Percentiles rank a stretch among this genome's conserved stretches.
Conservation (phyloP, 30 jellyfish, hydroid and myxozoan genomes). For the Aurelia aurita region DNA sequence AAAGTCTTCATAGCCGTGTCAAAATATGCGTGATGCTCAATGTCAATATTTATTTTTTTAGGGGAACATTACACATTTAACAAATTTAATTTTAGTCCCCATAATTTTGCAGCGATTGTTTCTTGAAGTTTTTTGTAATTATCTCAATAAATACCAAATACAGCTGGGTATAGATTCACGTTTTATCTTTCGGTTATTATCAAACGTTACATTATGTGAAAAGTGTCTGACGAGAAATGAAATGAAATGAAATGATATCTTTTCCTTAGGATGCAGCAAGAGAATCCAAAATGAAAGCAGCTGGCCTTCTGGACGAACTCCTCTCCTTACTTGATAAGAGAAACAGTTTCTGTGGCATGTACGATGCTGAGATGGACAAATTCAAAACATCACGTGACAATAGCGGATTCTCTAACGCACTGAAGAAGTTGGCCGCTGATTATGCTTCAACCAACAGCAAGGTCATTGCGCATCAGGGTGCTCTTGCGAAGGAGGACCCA, state of each 20-base stretch:
- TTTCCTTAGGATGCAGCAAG: conserved; percentile 82
- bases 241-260: background rate
- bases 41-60: too few relatives aligned
- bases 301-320: conserved; percentile 85
- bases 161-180: too few relatives aligned
- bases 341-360: conserved; percentile 37
- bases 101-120: too few relatives aligned
- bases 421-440: conserved; percentile 72
- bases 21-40: too few relatives aligned
- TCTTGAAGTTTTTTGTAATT: too few relatives aligned
- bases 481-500: conserved; percentile 82
- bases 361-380: conserved; percentile 76
- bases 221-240: too few relatives aligned
- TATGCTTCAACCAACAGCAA: conserved; percentile 56
- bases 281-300: conserved; percentile 89
- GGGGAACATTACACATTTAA: too few relatives aligned
- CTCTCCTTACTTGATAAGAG: conserved; percentile 69
- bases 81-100: too few relatives aligned
- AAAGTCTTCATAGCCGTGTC: too few relatives aligned
- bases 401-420: conserved; percentile 65
- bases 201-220: too few relatives aligned
- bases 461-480: conserved; percentile 47
- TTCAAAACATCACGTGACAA: conserved; percentile 79
- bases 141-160: too few relatives aligned
- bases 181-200: too few relatives aligned